Evolutionary conservation across 2,888 invertebrate species (phyloP), one percentile per base, ranked within the genome.

Genomic region (Lepidocyrtoides sp.): DNA sequence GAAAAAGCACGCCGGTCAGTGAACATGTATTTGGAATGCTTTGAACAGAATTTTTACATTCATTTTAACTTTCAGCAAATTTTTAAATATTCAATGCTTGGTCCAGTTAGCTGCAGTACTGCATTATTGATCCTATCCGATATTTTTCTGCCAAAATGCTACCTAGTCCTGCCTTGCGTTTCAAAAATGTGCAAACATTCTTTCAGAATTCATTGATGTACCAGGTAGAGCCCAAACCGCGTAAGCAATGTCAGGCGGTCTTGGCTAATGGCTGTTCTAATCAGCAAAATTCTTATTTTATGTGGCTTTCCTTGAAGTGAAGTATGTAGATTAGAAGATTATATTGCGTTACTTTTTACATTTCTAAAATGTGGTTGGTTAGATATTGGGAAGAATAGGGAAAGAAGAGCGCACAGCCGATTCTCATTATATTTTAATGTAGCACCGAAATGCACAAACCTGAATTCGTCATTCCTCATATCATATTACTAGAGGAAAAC

Each of bases 201-300:
- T 66, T 32, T 32, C 66, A n/a, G 8, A 32, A 4, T 60, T 60
- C 1, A 1, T 26, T 1, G 1, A 60, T 26, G 60, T 36, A 36
- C 7, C 36, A 36, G 36, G 7, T n/a, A 14, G 14, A 54, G 54
- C 8, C n/a, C 29, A 20, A 66, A 66, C 32, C 66, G 8, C 48
- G n/a, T 32, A 44, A 72, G 20, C 41, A 36, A 84, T 77, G 88
- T 57, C 69, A 69, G 88, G 51, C 81, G 72, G 88, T 86, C 72
- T 72, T 36, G 51, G 81, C 82, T 88, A 88, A 88, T 88, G 88
- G 81, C 41, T 82, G 82, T 88, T 81, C 88, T 82, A 88, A 88
- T 88, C 88, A 88, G 72, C 81, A 51, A 89, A 89, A 84, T 84
- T 84, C 84, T 75, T 84, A 89, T 84, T 89, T 89, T 89, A 89